phyloP scores from a whole-genome alignment of 2,113 vertebrate genomes.

The Forbesichthys papilliferus region DNA sequence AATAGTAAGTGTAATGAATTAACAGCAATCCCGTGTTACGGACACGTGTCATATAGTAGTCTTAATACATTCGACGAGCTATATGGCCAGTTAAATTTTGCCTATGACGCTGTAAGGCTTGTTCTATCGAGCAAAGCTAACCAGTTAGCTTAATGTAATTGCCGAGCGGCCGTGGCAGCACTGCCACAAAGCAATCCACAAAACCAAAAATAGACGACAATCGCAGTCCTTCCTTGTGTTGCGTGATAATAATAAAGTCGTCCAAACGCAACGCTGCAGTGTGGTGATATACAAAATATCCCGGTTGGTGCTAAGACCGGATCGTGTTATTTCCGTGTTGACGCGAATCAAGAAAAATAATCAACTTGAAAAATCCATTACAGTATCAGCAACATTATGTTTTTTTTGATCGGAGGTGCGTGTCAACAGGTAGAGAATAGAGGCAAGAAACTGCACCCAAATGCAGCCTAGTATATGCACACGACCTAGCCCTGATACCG shows the following conservation, averaged over 20 bases:
- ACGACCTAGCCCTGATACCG: constrained; percentile 77
- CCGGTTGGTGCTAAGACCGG: constrained; percentile 44
- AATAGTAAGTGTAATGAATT: constrained; percentile 9
- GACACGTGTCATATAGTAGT: constrained; percentile 47
- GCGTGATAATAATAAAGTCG: constrained; percentile 70
- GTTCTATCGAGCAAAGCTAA: constrained; percentile 43
- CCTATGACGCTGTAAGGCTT: constrained; percentile 44
- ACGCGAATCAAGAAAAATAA: constrained; percentile 30
- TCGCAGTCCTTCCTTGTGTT: constrained; percentile 55
- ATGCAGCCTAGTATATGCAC: constrained; percentile 58
- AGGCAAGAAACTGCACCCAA: constrained; percentile 68
- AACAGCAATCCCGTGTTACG: constrained; percentile 27
- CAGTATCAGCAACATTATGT: constrained; percentile 27
- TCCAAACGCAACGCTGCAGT: constrained; percentile 69
- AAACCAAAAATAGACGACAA: constrained; percentile 64
- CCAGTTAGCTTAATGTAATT: constrained; percentile 42
- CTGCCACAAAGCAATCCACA: constrained; percentile 47
- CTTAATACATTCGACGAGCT: constrained; percentile 25
- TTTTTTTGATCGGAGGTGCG: constrained; percentile 40
- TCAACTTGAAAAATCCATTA: constrained; percentile 72
- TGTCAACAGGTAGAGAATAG: constrained; percentile 44
- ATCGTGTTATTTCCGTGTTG: constrained; percentile 31
- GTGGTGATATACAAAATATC: constrained; percentile 45
- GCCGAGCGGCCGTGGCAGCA: constrained; percentile 42
- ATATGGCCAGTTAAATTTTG: constrained; percentile 40